Percentiles rank a stretch among this genome's conserved stretches.
Conservation (phyloP, 2,113 vertebrate species). For the Urocitellus parryii region DNA sequence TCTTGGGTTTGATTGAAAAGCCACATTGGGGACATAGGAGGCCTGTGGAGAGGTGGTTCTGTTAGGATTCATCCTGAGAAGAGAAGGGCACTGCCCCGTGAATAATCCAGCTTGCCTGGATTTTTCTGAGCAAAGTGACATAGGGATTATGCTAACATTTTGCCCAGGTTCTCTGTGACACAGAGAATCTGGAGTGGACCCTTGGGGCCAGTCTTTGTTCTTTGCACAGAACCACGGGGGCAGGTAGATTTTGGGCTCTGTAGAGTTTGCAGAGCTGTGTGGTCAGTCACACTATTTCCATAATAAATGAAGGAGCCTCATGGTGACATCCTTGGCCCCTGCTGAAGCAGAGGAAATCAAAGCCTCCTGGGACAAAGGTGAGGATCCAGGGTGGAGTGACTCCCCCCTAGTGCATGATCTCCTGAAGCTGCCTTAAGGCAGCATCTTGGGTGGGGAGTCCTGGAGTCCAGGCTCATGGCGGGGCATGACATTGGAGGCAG, state of each 20-base stretch:
- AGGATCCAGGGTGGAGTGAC: background rate
- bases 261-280: background rate
- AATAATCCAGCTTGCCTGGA: background rate
- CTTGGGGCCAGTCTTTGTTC: background rate
- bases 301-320: too few species aligned
- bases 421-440: background rate
- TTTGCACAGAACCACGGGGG: background rate
- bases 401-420: too few species aligned
- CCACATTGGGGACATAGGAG: background rate
- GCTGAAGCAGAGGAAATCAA: background rate
- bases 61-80: background rate
- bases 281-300: too few species aligned
- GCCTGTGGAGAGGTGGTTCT: background rate
- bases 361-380: background rate
- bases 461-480: background rate
- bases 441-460: background rate
- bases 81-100: background rate
- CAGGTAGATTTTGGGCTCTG: background rate
- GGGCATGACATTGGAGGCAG: accelerated
- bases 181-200: accelerated
- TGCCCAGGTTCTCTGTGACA: background rate
- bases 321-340: background rate
- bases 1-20: background rate
- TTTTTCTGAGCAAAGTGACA: background rate
- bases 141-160: too few species aligned